phyloP scores from a whole-genome alignment of 92 coral and sea anemone genomes.

The Desmophyllum pertusum region DNA sequence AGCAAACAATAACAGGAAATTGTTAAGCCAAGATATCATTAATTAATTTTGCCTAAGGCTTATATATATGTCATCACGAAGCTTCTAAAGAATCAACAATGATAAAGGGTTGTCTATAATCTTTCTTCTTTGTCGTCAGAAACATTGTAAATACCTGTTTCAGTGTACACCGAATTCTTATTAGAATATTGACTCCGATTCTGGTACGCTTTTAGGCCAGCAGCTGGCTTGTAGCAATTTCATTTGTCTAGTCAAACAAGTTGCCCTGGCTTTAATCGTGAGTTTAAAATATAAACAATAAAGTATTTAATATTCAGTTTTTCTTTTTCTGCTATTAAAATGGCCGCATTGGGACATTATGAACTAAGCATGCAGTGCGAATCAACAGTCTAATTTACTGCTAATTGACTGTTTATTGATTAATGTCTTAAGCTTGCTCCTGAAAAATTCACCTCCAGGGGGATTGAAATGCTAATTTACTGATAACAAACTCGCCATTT shows the following conservation, averaged over 20 bases:
- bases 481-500: not conserved
- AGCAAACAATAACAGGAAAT: not conserved
- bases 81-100: not conserved
- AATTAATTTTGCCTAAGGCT: constrained; percentile 30
- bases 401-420: not conserved
- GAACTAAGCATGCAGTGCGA: not conserved
- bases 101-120: not conserved
- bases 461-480: not conserved
- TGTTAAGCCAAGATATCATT: not conserved
- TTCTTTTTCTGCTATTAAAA: not conserved
- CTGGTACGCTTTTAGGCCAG: not conserved
- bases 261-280: not conserved
- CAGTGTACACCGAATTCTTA: too few relatives aligned
- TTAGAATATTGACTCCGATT: not conserved
- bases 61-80: not conserved
- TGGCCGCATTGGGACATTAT: not conserved
- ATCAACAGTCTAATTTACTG: not conserved
- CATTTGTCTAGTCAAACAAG: not conserved
- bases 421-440: not conserved
- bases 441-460: not conserved
- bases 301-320: not conserved
- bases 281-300: not conserved
- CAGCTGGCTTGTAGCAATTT: not conserved
- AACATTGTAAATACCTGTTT: not conserved
- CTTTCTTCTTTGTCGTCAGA: not conserved